Percentiles rank a stretch among this genome's conserved stretches.
These are phyloP conservation scores for Erethizon dorsatum DNA, from an alignment of 2,797 vertebrate species.

Conservation along the genomic window DNA sequence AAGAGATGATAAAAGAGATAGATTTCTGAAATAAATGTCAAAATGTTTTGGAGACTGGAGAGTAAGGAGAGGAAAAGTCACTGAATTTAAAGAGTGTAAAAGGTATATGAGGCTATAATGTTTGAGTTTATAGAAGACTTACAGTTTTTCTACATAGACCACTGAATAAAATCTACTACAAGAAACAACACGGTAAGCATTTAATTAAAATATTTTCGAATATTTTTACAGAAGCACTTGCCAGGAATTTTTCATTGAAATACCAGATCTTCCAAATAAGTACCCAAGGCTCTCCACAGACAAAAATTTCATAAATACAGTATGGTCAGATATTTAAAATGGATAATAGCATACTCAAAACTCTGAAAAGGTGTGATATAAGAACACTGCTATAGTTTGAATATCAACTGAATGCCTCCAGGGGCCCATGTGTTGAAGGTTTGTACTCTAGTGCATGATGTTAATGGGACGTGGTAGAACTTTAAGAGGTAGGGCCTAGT, in stretches of 20 bases:
- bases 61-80: background rate
- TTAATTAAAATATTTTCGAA: background rate
- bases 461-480: too few species aligned
- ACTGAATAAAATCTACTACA: background rate
- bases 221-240: background rate
- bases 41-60: background rate
- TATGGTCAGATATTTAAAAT: background rate
- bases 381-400: background rate
- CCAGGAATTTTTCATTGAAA: slow-evolving; percentile 24
- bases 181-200: background rate
- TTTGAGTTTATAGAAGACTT: background rate
- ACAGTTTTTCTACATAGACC: background rate
- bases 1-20: background rate
- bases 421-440: background rate
- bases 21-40: background rate
- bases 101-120: background rate
- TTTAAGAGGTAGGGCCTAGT: background rate
- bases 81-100: background rate
- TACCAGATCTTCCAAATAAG: background rate
- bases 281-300: background rate
- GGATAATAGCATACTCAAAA: background rate
- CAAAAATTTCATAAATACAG: background rate
- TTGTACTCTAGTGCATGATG: too few species aligned
- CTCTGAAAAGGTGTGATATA: background rate
- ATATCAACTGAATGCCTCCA: too few species aligned